These are phyloP conservation scores for Agrochola circellaris DNA, from an alignment of 2,888 invertebrate species.

Conservation along the genomic window DNA sequence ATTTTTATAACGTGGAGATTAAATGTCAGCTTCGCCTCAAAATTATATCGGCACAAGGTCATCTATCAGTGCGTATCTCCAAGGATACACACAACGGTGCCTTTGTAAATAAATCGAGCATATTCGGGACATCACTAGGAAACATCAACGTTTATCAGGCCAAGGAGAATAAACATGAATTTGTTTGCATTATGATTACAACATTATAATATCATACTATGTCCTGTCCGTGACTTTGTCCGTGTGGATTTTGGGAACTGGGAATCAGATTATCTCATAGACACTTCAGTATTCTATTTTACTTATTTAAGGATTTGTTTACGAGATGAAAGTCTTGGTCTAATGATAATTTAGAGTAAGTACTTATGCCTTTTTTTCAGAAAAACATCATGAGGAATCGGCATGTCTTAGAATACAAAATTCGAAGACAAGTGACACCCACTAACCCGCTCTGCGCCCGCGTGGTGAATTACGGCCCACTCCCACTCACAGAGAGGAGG, in stretches of 20 bases:
- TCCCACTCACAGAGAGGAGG: no score
- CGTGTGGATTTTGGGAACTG: neutral
- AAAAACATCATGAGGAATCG: no score
- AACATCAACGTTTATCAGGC: constrained; percentile 54
- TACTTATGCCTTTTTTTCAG: neutral
- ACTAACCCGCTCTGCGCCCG: no score
- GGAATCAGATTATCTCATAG: neutral
- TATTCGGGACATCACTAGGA: constrained; percentile 56
- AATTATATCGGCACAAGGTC: constrained; percentile 63
- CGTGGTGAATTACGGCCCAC: no score
- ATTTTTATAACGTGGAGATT: neutral
- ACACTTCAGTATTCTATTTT: neutral
- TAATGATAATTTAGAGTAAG: neutral
- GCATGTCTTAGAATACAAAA: no score
- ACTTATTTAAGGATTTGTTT: neutral
- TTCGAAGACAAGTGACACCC: no score
- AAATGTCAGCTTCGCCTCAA: constrained; percentile 42
- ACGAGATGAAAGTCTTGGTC: neutral
- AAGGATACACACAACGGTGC: constrained; percentile 53
- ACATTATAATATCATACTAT: constrained; percentile 43
- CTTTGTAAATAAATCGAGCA: constrained; percentile 56
- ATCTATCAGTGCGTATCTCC: constrained; percentile 43
- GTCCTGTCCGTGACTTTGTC: constrained; percentile 23
- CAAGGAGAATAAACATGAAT: constrained; percentile 60
- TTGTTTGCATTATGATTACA: constrained; percentile 54